phyloP scores from a whole-genome alignment of 2,113 vertebrate species.

The Rhipidura dahli region DNA sequence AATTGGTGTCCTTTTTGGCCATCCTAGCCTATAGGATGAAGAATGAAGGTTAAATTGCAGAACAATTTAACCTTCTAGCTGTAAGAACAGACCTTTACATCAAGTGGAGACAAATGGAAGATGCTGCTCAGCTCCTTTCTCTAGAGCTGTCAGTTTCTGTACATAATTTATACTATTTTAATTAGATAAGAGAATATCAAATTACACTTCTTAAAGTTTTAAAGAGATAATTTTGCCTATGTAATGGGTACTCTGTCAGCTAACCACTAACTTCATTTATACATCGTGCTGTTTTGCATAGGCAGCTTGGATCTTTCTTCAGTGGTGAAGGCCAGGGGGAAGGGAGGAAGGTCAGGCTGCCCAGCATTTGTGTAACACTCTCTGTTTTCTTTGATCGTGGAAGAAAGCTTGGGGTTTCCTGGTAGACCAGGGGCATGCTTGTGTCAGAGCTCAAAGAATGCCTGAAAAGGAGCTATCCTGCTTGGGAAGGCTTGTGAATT shows the following conservation, averaged over 20 bases:
- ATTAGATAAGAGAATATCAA: constrained; percentile 12
- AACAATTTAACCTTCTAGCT: not conserved
- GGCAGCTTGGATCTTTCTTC: not conserved
- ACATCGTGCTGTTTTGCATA: not conserved
- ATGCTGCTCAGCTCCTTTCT: not conserved
- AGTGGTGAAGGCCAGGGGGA: not conserved
- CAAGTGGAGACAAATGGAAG: not conserved
- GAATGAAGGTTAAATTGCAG: not conserved
- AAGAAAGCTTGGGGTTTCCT: not conserved
- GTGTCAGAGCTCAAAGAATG: not conserved
- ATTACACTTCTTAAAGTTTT: not conserved
- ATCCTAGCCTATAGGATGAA: not conserved
- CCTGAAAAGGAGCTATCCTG: not conserved
- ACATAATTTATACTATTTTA: constrained; percentile 13
- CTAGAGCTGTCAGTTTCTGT: not conserved
- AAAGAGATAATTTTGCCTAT: not conserved
- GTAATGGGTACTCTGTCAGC: not conserved
- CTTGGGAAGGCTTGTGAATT: not conserved
- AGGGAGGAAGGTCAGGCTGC: not conserved
- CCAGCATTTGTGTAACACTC: not conserved
- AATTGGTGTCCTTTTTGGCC: not conserved
- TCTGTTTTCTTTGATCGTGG: not conserved
- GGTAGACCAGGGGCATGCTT: not conserved
- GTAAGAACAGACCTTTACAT: not conserved
- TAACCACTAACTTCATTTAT: not conserved